Percentiles rank a stretch among this genome's conserved stretches.
Evolutionary conservation across 2,888 invertebrate species (phyloP).

Genomic region (Anaspis maculata): DNA sequence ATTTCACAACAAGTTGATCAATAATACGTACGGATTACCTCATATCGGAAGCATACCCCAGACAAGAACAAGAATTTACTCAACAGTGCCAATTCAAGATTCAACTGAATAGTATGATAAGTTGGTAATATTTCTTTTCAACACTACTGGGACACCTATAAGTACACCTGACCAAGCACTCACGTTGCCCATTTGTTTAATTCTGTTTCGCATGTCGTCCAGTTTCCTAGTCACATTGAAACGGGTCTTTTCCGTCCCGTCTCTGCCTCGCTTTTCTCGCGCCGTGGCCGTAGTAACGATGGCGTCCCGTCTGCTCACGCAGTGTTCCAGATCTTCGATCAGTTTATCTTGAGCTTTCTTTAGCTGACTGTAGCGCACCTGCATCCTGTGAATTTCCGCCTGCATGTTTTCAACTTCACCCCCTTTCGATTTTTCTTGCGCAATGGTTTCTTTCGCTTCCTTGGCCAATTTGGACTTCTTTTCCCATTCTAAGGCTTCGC

Average conservation of each 20-base stretch:
- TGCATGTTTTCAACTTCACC: slow-evolving; percentile 72
- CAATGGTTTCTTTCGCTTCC: slow-evolving; percentile 61
- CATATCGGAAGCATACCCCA: too few relatives aligned
- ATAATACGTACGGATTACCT: too few relatives aligned
- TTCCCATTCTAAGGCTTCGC: slow-evolving; percentile 73
- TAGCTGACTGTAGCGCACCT: slow-evolving; percentile 45
- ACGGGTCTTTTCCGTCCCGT: slow-evolving; percentile 40
- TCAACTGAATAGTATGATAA: too few relatives aligned
- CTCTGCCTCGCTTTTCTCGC: slow-evolving; percentile 44
- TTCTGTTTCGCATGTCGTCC: slow-evolving; percentile 50
- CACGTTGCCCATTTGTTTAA: slow-evolving; percentile 48
- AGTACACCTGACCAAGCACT: too few relatives aligned
- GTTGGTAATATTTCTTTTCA: too few relatives aligned
- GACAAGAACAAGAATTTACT: too few relatives aligned
- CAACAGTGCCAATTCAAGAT: too few relatives aligned
- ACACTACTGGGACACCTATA: too few relatives aligned
- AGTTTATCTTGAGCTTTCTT: slow-evolving; percentile 50
- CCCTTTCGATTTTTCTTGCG: slow-evolving; percentile 53
- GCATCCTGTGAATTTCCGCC: slow-evolving; percentile 74
- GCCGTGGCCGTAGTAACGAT: slow-evolving; percentile 53
- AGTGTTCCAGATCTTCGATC: slow-evolving; percentile 55
- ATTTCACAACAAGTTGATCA: too few relatives aligned
- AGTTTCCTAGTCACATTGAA: slow-evolving; percentile 49
- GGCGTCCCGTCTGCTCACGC: slow-evolving; percentile 54
- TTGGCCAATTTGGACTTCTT: slow-evolving; percentile 66